These are phyloP conservation scores for Serripes groenlandicus DNA, from an alignment of 2,888 invertebrate species.

Conservation along the genomic window DNA sequence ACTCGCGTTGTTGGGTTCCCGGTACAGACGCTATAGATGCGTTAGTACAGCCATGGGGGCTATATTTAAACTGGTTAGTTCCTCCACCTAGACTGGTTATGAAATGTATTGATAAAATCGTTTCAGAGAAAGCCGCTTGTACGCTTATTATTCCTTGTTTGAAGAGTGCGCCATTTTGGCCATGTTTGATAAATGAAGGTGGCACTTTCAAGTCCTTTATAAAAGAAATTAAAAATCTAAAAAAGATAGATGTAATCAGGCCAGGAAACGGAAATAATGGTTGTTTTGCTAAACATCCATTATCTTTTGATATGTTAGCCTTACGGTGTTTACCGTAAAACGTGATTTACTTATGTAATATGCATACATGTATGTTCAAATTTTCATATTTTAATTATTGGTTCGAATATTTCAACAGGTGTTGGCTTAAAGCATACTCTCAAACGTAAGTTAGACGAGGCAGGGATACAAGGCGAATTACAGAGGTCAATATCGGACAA, in stretches of 20 bases:
- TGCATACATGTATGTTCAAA: too few species aligned
- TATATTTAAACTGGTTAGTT: slow-evolving; percentile 33
- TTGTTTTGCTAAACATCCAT: background rate
- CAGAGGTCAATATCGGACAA: background rate
- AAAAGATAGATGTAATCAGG: background rate
- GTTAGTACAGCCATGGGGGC: slow-evolving; percentile 9
- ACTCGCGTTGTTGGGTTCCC: slow-evolving; percentile 27
- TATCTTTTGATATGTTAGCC: background rate
- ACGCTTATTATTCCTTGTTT: slow-evolving; percentile 31
- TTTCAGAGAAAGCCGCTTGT: slow-evolving; percentile 5
- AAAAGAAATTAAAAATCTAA: background rate
- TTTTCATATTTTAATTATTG: background rate
- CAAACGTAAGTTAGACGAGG: background rate
- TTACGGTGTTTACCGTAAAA: background rate
- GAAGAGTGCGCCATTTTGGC: slow-evolving; percentile 35
- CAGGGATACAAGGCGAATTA: background rate
- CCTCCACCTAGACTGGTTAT: slow-evolving; percentile 29
- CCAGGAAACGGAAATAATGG: background rate
- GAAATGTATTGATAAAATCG: slow-evolving; percentile 9
- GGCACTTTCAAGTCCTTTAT: background rate
- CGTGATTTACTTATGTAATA: too few species aligned
- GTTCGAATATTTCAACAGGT: background rate
- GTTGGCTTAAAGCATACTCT: slow-evolving; percentile 10
- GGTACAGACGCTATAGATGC: slow-evolving; percentile 19
- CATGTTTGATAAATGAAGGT: background rate